Conservation (phyloP, 2,113 vertebrate species). For the Lathamus discolor region DNA sequence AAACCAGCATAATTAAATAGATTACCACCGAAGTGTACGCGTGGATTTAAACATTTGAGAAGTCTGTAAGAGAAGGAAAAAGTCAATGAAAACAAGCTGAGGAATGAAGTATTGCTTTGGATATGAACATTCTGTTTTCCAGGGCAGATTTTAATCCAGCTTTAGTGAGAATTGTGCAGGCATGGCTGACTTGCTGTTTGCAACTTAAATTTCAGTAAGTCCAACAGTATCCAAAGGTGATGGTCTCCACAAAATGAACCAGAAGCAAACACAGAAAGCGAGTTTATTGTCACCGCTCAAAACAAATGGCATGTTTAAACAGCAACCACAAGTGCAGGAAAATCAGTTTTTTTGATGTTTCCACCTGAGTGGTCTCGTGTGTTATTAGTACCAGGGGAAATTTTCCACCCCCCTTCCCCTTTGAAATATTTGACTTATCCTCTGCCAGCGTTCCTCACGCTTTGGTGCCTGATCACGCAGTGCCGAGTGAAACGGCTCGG, state of each 20-base stretch:
- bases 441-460: background rate
- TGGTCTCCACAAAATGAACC: background rate
- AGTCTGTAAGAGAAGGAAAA: background rate
- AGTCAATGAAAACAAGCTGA: background rate
- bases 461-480: background rate
- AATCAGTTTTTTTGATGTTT: background rate
- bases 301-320: background rate
- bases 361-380: background rate
- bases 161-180: background rate
- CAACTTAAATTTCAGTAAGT: background rate
- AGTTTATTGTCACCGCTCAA: background rate
- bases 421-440: accelerated
- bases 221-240: background rate
- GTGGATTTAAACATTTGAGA: background rate
- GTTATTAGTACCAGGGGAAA: background rate
- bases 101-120: background rate
- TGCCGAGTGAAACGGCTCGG: background rate
- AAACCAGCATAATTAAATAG: background rate
- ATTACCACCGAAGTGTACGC: background rate
- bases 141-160: background rate
- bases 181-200: background rate
- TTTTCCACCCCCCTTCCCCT: no score
- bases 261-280: background rate
- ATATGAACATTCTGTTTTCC: background rate
- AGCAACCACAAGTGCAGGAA: background rate